These are phyloP conservation scores for Lipotes vexillifer DNA, from an alignment of 2,113 vertebrate species.

Conservation along the genomic window DNA sequence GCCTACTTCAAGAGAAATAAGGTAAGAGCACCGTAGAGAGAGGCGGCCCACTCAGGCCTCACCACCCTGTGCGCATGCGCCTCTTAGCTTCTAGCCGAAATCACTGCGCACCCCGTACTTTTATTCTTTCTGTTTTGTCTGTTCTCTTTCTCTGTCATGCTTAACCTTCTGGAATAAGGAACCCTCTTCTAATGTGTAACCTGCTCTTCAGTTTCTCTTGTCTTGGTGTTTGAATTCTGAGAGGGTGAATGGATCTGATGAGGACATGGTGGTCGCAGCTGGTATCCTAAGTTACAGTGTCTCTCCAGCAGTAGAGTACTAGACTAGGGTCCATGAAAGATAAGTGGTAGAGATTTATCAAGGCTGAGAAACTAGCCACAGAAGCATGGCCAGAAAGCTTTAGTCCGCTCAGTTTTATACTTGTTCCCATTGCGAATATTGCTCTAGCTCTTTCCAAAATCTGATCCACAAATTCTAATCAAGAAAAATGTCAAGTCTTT, in stretches of 20 bases:
- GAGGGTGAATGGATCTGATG: constrained; percentile 67
- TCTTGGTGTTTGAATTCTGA: constrained; percentile 69
- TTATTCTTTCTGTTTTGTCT: constrained; percentile 63
- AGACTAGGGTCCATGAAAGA: background rate
- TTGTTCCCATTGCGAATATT: background rate
- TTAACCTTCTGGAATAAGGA: constrained; percentile 73
- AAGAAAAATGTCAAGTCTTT: background rate
- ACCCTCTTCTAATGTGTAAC: constrained; percentile 55
- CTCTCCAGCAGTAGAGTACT: background rate
- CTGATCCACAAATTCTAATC: background rate
- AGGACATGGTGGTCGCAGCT: background rate
- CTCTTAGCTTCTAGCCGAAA: constrained; percentile 59
- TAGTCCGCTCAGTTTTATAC: background rate
- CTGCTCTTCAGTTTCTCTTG: constrained; percentile 73
- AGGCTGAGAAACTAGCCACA: constrained; percentile 14
- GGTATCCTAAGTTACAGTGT: background rate
- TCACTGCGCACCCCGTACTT: constrained; percentile 32
- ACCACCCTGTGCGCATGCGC: constrained; percentile 43
- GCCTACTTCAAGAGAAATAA: constrained; percentile 99
- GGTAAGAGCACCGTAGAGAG: constrained; percentile 86
- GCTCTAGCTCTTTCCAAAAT: constrained; percentile 41
- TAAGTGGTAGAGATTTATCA: background rate
- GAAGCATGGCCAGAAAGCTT: constrained; percentile 28
- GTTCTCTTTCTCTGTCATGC: constrained; percentile 67
- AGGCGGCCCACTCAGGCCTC: constrained; percentile 54